Conservation (phyloP, 2,888 invertebrate species). For the Gymnocheta viridis region DNA sequence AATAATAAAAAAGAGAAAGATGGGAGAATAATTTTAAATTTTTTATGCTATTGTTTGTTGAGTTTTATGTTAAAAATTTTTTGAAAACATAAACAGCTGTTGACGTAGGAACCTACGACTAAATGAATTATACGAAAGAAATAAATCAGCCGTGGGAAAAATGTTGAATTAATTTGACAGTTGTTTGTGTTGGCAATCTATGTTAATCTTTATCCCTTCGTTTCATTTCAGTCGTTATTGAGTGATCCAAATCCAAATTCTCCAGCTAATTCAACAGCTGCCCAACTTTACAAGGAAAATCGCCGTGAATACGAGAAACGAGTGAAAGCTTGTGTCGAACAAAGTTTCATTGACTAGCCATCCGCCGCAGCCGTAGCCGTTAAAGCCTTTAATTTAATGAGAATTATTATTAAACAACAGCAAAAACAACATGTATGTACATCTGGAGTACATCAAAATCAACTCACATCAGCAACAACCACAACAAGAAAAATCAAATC, state of each 20-base stretch:
- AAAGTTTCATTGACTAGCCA: constrained; percentile 97
- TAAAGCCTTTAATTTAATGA: constrained; percentile 69
- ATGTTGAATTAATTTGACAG: too few relatives aligned
- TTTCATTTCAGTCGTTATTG: constrained; percentile 91
- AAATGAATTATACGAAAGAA: too few relatives aligned
- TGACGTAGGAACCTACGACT: too few relatives aligned
- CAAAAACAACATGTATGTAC: constrained; percentile 62
- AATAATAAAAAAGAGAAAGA: too few relatives aligned
- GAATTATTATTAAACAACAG: constrained; percentile 64
- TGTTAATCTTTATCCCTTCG: too few relatives aligned
- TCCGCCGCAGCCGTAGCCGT: constrained; percentile 74
- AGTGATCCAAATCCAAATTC: constrained; percentile 99
- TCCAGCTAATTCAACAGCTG: constrained; percentile 99
- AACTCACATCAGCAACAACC: constrained; percentile 52
- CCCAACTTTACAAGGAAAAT: constrained; percentile 99
- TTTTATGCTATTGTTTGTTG: too few relatives aligned
- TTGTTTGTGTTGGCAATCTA: too few relatives aligned
- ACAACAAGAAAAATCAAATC: constrained; percentile 27
- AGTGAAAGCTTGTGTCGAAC: constrained; percentile 99
- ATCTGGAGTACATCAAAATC: constrained; percentile 64
- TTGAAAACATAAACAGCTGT: too few relatives aligned
- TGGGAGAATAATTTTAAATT: too few relatives aligned
- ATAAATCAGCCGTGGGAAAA: too few relatives aligned
- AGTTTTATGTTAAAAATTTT: too few relatives aligned
- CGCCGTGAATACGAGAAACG: constrained; percentile 99